phyloP scores from a whole-genome alignment of 2,797 vertebrate species.

The Hydrocynus forskahlii region DNA sequence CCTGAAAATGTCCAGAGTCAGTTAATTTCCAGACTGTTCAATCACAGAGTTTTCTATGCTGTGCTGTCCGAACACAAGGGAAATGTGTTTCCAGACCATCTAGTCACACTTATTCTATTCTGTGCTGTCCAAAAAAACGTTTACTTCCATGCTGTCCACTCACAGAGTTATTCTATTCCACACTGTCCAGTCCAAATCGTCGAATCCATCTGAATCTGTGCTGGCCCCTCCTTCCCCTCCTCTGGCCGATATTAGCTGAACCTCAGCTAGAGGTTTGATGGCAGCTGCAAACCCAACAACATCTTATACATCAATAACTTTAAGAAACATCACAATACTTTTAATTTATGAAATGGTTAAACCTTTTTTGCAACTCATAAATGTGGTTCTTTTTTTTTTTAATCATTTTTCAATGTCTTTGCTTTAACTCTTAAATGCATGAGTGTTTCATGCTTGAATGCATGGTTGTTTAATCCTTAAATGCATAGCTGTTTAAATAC shows the following conservation, averaged over 20 bases:
- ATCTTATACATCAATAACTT: slow-evolving; percentile 33
- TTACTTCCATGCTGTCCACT: slow-evolving; percentile 9
- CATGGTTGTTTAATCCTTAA: background rate
- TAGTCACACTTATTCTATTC: slow-evolving; percentile 27
- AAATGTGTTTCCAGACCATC: background rate
- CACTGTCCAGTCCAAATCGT: slow-evolving; percentile 58
- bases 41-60: background rate
- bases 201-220: slow-evolving; percentile 57
- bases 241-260: slow-evolving; percentile 54
- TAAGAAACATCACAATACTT: background rate
- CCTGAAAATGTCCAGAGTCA: background rate
- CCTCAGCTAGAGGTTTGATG: slow-evolving; percentile 51
- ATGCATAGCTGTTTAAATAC: background rate
- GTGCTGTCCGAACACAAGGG: background rate
- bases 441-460: background rate
- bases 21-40: background rate
- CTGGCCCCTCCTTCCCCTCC: slow-evolving; percentile 53
- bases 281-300: slow-evolving; percentile 48
- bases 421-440: background rate
- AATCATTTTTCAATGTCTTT: background rate
- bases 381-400: background rate
- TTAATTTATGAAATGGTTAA: background rate
- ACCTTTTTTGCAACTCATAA: background rate
- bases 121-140: slow-evolving; percentile 19
- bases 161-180: slow-evolving; percentile 59